Evolutionary conservation across 1,140 invertebrate species (phyloP).

Genomic region (Nebria ingens): DNA sequence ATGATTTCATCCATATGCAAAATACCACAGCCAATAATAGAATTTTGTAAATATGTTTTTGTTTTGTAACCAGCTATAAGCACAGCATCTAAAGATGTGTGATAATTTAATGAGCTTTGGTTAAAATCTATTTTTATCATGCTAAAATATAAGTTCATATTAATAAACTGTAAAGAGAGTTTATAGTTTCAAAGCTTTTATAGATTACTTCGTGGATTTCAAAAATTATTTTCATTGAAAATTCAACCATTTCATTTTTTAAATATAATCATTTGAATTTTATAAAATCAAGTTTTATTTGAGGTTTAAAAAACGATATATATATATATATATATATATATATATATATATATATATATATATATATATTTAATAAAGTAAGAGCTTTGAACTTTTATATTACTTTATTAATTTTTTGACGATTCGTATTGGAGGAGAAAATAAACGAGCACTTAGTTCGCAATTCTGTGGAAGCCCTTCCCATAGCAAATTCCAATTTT

Average conservation of each 20-base stretch:
- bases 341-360: no score
- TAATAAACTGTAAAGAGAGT: neutral
- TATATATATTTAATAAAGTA: no score
- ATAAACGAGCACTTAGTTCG: slow-evolving; percentile 55
- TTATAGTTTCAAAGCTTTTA: neutral
- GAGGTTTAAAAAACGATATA: no score
- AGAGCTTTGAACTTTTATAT: no score
- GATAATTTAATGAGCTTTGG: slow-evolving; percentile 68
- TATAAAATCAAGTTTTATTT: no score
- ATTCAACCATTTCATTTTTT: no score
- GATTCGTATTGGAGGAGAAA: slow-evolving; percentile 57
- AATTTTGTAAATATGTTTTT: slow-evolving; percentile 2
- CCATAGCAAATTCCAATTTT: slow-evolving; percentile 66
- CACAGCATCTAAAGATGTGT: slow-evolving; percentile 81
- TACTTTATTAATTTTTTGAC: slow-evolving; percentile 55
- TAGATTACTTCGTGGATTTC: no score
- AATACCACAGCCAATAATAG: neutral
- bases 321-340: no score
- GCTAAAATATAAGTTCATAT: slow-evolving; percentile 36
- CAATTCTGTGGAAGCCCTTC: slow-evolving; percentile 54
- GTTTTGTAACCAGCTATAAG: slow-evolving; percentile 49
- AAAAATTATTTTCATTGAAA: no score
- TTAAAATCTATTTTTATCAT: slow-evolving; percentile 74
- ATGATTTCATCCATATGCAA: neutral
- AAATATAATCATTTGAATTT: no score